phyloP scores from a whole-genome alignment of 2,797 vertebrate species.

The Sciurus vulgaris region DNA sequence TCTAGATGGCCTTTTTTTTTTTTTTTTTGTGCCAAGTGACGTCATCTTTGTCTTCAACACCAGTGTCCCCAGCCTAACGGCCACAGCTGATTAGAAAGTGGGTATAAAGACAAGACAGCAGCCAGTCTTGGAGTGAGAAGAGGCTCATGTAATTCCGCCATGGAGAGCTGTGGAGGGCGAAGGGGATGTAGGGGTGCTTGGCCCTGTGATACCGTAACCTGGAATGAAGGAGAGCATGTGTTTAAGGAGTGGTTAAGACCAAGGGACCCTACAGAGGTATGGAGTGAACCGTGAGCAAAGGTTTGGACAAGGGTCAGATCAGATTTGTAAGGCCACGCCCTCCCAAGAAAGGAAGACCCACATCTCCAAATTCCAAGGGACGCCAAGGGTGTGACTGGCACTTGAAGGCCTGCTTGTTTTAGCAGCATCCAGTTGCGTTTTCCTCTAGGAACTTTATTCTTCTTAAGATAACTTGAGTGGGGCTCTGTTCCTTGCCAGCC shows the following conservation, averaged over 20 bases:
- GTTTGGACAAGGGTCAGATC: not conserved
- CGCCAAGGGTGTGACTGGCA: not conserved
- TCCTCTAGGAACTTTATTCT: not conserved
- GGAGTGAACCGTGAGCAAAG: not conserved
- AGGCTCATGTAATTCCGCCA: not conserved
- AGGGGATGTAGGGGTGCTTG: not conserved
- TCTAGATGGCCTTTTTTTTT: not conserved
- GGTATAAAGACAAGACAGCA: not conserved
- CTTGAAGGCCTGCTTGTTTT: not conserved
- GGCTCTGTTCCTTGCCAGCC: not conserved
- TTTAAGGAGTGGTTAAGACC: not conserved
- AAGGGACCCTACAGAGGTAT: not conserved
- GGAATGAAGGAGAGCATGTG: not conserved
- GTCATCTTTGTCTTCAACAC: conserved; percentile 27
- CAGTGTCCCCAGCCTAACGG: not conserved
- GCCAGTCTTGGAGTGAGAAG: not conserved
- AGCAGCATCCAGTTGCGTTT: not conserved
- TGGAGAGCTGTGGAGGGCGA: not conserved
- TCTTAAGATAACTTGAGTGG: not conserved
- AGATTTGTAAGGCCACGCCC: not conserved
- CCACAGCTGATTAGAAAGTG: conserved; percentile 1
- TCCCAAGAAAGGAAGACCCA: not conserved
- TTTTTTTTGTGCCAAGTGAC: not conserved
- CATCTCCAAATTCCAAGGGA: not conserved
- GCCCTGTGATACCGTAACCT: conserved; percentile 42